phyloP scores from a whole-genome alignment of 2,888 invertebrate genomes.

The Metalampra italica region DNA sequence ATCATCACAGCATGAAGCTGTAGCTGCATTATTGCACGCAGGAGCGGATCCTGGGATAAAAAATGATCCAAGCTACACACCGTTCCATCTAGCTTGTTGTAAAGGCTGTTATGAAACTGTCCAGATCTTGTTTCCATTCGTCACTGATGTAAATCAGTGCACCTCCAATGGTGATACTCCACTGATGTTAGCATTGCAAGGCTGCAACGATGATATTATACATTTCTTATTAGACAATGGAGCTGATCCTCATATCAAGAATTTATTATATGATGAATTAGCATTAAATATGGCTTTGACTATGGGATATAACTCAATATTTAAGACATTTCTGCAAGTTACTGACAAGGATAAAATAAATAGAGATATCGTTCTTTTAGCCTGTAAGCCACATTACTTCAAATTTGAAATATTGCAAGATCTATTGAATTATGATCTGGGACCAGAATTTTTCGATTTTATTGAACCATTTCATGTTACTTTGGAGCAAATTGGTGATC shows the following conservation, averaged over 20 bases:
- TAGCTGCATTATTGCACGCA: slow-evolving; percentile 52
- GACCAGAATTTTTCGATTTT: slow-evolving; percentile 60
- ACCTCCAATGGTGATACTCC: slow-evolving; percentile 53
- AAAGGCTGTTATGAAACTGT: slow-evolving; percentile 54
- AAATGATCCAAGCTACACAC: slow-evolving; percentile 56
- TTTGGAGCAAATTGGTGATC: slow-evolving; percentile 41
- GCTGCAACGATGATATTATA: slow-evolving; percentile 47
- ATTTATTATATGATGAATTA: slow-evolving; percentile 38
- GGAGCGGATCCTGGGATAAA: slow-evolving; percentile 60
- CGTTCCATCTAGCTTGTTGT: slow-evolving; percentile 67
- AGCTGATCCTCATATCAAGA: slow-evolving; percentile 58
- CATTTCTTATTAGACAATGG: slow-evolving; percentile 54
- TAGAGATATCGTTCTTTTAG: slow-evolving; percentile 48
- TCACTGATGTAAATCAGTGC: slow-evolving; percentile 52
- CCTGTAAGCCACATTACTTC: slow-evolving; percentile 66
- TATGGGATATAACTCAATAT: slow-evolving; percentile 43
- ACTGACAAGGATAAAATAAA: slow-evolving; percentile 47
- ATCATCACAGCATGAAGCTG: slow-evolving; percentile 40
- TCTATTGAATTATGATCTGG: slow-evolving; percentile 54
- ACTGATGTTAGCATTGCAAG: slow-evolving; percentile 52
- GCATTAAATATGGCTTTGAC: slow-evolving; percentile 57
- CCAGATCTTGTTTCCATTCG: slow-evolving; percentile 47
- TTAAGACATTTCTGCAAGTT: slow-evolving; percentile 45
- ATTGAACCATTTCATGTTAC: slow-evolving; percentile 43
- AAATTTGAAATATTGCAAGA: slow-evolving; percentile 58